Evolutionary conservation across 2,888 invertebrate genomes (phyloP), one percentile per base, ranked within the genome.

Genomic region (Cephus spinipes): DNA sequence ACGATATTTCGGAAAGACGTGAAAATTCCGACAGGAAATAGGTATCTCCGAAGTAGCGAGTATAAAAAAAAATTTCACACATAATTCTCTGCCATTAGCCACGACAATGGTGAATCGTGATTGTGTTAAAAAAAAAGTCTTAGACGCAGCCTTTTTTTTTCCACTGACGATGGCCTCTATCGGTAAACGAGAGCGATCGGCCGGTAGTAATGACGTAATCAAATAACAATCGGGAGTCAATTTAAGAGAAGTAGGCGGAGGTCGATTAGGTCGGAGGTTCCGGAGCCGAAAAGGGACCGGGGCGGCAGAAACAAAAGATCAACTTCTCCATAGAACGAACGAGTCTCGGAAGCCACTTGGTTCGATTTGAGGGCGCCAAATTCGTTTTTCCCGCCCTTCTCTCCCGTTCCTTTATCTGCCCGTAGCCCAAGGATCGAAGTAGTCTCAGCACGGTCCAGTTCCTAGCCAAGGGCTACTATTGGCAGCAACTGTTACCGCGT

Each of bases 181-280:
- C 23, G 55, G 55, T 55, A 55, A 55, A 55, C 23, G 23, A 23
- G 23, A 36, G 40, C 73, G 73, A 73, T 78, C 76, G 73, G 73
- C 75, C 75, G 34, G 68, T 71, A 73, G 73, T 74, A 82, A 81
- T 79, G 76, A 80, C 73, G 77, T 81, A 79, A 82, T 82, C 82
- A 77, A 82, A 82, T 82, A 82, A 82, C 81, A 81, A 81, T 82
- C 78, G 82, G 74, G 79, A 79, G 79, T 79, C 81, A 81, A 82
- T 82, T 80, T 82, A 79, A 71, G 74, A 76, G 81, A 74, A 75
- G 80, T 55, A 9, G 55, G 78, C 75, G 36, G 79, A 79, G 75
- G 80, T 75, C 82, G 77, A 83, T 82, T 81, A 81, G 81, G 79
- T 79, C 55, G 81, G 75, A 73, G 78, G 76, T 81, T 36, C 75